A percentile compares a stretch with the other conserved stretches of the same genome.
phyloP scores from a whole-genome alignment of 1,140 invertebrate genomes.

The Neoseiulus cucumeris region DNA sequence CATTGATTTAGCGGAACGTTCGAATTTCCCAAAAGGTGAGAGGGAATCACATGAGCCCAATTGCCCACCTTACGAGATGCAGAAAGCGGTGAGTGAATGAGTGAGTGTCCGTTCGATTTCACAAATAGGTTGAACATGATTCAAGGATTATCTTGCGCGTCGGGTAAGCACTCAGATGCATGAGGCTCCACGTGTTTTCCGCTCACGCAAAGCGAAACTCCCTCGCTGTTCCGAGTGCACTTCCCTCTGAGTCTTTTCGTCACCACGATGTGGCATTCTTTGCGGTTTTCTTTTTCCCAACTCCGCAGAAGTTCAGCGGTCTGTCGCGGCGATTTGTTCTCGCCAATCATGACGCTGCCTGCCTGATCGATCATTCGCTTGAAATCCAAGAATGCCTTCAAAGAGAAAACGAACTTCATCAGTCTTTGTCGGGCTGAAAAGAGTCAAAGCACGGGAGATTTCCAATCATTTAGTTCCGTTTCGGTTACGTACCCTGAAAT shows the following conservation, averaged over 20 bases:
- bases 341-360: neutral
- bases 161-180: too few species aligned
- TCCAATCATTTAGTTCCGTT: too few species aligned
- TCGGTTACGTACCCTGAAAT: too few species aligned
- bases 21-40: too few species aligned
- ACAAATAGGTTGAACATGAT: too few species aligned
- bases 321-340: neutral
- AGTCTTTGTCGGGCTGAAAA: neutral
- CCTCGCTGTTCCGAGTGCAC: neutral
- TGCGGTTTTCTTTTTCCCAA: neutral
- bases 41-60: too few species aligned
- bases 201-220: neutral
- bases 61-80: too few species aligned
- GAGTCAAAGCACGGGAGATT: too few species aligned
- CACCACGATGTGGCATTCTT: neutral
- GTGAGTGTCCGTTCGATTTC: too few species aligned
- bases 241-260: neutral
- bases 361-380: neutral
- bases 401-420: neutral
- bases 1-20: too few species aligned
- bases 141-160: too few species aligned
- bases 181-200: neutral
- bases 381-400: neutral
- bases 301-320: neutral
- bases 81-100: too few species aligned